Evolutionary conservation across 1,140 invertebrate species (phyloP), one percentile per base, ranked within the genome.

Genomic region (Whitmania pigra): DNA sequence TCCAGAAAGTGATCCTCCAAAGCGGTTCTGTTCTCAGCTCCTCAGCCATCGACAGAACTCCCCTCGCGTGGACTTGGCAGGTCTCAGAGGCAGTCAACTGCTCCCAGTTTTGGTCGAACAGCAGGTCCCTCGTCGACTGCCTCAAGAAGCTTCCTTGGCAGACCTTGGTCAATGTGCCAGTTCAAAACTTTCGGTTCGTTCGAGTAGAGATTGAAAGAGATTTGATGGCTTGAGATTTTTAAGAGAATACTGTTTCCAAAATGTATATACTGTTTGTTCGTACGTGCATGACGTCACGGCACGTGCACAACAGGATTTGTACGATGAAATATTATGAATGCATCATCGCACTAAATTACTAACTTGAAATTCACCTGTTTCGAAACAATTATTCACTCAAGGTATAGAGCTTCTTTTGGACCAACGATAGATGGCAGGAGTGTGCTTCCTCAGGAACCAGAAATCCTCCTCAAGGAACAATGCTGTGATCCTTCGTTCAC

Each of bases 1-100:
- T 97, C 81, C 91, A 95, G 80, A 88, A 93, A 76, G 92, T 91
- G 9, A 88, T 97, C 72, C 85, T 97, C 29, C 93, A 96, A 90
- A 93, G 91, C 31, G 94, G 94, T 0, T 94, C 93, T 22, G 93
- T 93, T 0, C 85, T 97, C 49, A 91, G 91, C 75, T 91, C 91
- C 0, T 95, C 91, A 91, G 93, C 93, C 0, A 82, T 95, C 73
- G 90, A 93, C 70, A 87, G 89, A 75, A 90, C 93, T 76, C 91
- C 93, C 0, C 87, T 89, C 70, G 87, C 88, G 77, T 93, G 93
- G 78, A 91, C 93, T 0, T 87, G 88, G 57, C 87, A 92, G 80
- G 88, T 96, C 73, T 90, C 91, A 15, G 87, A 87, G 75, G 88
- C 89, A 1, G 69, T 70, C 69, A 70, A 70, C 43, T 70, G 69